Base-by-base conservation (phyloP, 2,888 invertebrate genomes). In the Xanthia togata region DNA sequence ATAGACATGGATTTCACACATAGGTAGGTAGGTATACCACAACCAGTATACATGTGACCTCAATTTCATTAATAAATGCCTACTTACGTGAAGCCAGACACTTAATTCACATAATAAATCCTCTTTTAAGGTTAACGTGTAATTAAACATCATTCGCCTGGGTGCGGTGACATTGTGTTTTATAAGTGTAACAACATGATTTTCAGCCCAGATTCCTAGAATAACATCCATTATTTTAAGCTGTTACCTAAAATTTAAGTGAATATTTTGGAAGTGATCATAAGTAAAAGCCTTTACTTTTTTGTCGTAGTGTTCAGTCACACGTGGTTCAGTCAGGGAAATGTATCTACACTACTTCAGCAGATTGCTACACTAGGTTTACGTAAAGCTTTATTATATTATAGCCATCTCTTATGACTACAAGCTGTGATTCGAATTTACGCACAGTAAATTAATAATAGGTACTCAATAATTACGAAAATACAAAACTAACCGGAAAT, bases 101-200 rank as follows among this genome's bases (percentile, higher is more conserved):
- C 23, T 73, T 73, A 78, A 73, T 78, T 73, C 59, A 41, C 35
- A 62, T 67, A 70, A 81, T 81, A 70, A 81, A 81, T 82, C 82
- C 60, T 78, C 20, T 73, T 81, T 55, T 70, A 60, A 57, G 82
- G 81, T 82, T 82, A 73, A 44, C 55, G 41, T 81, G 50, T 75
- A 76, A 75, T 68, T 70, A 57, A 67, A 67, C 70, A 80, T 62
- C 23, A 62, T 60, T 31, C n/a, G 11, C 6, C 41, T 55, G 38
- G 81, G 76, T 38, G 62, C n/a, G 81, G 70, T 31, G 26, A 60
- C 69, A 65, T 60, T 44, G 50, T 38, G 62, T 70, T 65, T 26
- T 57, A 57, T 35, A 57, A 73, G 41, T 79, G 57, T 35, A 14
- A 57, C 35, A 20, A 26, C 57, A 8, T 68, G n/a, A 41, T 73